Evolutionary conservation across 2,888 invertebrate species (phyloP), one percentile per base, ranked within the genome.

Genomic region (Oscheius sp.): DNA sequence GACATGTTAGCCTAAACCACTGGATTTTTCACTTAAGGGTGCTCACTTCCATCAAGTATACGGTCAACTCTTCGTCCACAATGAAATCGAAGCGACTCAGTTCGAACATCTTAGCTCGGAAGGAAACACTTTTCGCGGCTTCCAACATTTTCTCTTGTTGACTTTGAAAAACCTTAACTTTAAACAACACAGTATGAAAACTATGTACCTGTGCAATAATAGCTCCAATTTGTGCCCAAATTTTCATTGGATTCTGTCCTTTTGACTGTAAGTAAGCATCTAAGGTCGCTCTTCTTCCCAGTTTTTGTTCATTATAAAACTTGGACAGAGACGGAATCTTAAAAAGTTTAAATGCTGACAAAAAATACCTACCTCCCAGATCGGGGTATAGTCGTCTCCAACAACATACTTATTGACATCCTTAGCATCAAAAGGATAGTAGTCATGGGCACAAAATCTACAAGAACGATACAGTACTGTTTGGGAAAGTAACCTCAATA

Each of bases 71-170:
- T 81, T 95, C 94, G 89, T 97, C 96, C 1, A 97, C 91, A 0
- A 96, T 93, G 89, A 98, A 93, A 90, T 98, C 98, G 89, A 98
- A 95, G 47, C 98, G 93, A 91, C 96, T 94, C 92, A 98, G 92
- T 90, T 98, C 97, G 90, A 98, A 98, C 90, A 96, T 97, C 75
- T 76, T 76, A 0, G 80, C 75, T 9, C 74, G 75, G 9, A 78
- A 72, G 42, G 75, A 55, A 35, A 59, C 37, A 33, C 51, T 48
- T n/a, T 77, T 60, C 11, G 77, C 58, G 13, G 77, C 71, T 9
- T 70, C 9, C n/a, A 81, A 63, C 85, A 88, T 87, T 37, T 84
- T 81, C 1, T 70, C 50, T 73, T 86, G 85, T 63, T 87, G 84
- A 1, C 75, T 55, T 70, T 80, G 81, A 73, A 87, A 86, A 3